Evolutionary conservation across 2,113 vertebrate species (phyloP).

Genomic region (Siniperca chuatsi): DNA sequence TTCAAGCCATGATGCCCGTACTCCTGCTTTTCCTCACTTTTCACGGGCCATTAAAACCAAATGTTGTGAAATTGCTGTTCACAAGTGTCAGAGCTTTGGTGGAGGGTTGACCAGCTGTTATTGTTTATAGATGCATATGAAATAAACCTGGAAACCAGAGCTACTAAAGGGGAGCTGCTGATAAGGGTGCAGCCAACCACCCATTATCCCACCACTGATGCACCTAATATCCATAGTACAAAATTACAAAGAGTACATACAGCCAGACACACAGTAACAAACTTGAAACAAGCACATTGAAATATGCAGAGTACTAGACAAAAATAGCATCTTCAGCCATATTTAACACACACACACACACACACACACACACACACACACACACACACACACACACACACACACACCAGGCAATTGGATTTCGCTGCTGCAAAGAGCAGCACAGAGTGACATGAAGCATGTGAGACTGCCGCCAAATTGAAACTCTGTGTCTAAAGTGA

Average conservation of each 20-base stretch:
- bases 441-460: slow-evolving; percentile 37
- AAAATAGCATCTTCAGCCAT: slow-evolving; percentile 19
- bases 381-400: slow-evolving; percentile 22
- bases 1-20: background rate
- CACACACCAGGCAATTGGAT: slow-evolving; percentile 37
- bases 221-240: background rate
- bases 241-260: background rate
- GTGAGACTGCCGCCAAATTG: slow-evolving; percentile 51
- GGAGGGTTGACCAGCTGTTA: background rate
- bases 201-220: background rate
- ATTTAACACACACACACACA: slow-evolving; percentile 22
- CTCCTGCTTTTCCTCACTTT: background rate
- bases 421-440: slow-evolving; percentile 49
- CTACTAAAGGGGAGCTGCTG: background rate
- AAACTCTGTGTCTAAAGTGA: slow-evolving; percentile 77
- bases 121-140: background rate
- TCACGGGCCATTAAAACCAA: slow-evolving; percentile 13
- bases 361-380: slow-evolving; percentile 16
- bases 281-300: slow-evolving; percentile 28
- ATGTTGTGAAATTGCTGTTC: background rate
- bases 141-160: slow-evolving; percentile 28
- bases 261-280: slow-evolving; percentile 1
- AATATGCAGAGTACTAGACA: slow-evolving; percentile 21
- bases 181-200: slow-evolving; percentile 3
- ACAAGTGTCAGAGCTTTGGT: background rate